phyloP scores from a whole-genome alignment of 2,113 vertebrate genomes.

The Dipodomys ordii region DNA sequence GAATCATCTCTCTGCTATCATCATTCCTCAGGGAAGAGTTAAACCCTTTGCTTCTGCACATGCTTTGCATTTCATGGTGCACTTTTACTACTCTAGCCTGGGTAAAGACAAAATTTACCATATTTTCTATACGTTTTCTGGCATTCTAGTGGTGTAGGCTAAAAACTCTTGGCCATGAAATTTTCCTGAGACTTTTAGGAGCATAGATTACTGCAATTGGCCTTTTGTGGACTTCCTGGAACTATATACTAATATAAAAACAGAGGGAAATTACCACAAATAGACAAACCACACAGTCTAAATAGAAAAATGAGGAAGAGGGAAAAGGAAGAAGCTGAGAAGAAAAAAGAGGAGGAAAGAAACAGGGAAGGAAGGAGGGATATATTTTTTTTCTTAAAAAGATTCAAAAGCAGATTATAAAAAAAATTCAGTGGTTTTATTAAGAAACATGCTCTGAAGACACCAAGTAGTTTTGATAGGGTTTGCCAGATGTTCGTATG shows the following conservation, averaged over 20 bases:
- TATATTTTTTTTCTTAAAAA: neutral
- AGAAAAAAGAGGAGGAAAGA: too few species aligned
- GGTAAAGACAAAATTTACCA: too few species aligned
- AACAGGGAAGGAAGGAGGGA: rapidly evolving
- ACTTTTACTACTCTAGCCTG: neutral
- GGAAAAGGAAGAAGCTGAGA: neutral
- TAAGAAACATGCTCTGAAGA: neutral
- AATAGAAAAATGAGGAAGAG: too few species aligned
- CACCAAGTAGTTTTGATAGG: neutral
- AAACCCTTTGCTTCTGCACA: too few species aligned
- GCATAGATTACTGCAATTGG: neutral
- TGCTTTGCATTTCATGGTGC: neutral
- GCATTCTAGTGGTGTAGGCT: neutral
- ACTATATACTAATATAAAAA: too few species aligned
- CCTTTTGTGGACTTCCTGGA: neutral
- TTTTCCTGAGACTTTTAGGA: neutral
- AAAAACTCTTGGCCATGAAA: neutral
- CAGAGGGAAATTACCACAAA: too few species aligned
- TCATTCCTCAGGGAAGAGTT: too few species aligned
- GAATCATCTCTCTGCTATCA: too few species aligned
- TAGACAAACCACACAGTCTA: too few species aligned
- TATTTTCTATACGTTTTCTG: neutral
- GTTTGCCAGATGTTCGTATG: too few species aligned
- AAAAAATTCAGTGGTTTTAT: neutral
- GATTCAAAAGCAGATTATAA: neutral